phyloP scores from a whole-genome alignment of 1,140 invertebrate species.

The Schlechtendalia chinensis region DNA sequence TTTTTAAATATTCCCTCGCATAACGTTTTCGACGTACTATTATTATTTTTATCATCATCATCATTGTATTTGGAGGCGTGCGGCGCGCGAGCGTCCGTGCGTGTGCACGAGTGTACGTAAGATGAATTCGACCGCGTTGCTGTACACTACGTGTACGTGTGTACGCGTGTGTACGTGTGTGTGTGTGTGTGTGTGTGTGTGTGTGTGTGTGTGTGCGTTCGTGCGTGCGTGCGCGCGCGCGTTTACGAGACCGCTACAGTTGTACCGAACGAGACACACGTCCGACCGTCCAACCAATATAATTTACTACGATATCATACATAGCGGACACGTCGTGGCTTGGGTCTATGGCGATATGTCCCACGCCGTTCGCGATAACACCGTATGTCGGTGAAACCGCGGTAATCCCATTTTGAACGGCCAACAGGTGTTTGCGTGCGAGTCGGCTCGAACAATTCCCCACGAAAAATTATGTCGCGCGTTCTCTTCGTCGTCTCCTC shows the following conservation, averaged over 20 bases:
- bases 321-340: not conserved
- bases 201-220: no score
- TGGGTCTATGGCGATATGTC: not conserved
- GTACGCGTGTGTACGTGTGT: not conserved
- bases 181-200: no score
- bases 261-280: not conserved
- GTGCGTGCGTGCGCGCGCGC: no score
- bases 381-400: no score
- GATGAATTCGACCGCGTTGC: constrained; percentile 13
- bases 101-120: constrained; percentile 1
- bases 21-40: constrained; percentile 20
- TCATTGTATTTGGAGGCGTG: no score
- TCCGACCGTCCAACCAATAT: not conserved
- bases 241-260: not conserved
- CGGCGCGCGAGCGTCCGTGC: no score
- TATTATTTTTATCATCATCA: constrained; percentile 4
- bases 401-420: no score
- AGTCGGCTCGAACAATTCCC: no score
- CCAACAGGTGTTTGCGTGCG: no score
- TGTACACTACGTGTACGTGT: not conserved
- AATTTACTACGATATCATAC: not conserved
- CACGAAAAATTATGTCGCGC: no score
- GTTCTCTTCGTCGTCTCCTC: no score
- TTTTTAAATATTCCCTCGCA: not conserved
- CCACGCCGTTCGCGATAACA: not conserved